A percentile compares a stretch with the other conserved stretches of the same genome.
These are phyloP conservation scores for Arctia plantaginis DNA, from an alignment of 2,888 invertebrate genomes.

Conservation along the genomic window DNA sequence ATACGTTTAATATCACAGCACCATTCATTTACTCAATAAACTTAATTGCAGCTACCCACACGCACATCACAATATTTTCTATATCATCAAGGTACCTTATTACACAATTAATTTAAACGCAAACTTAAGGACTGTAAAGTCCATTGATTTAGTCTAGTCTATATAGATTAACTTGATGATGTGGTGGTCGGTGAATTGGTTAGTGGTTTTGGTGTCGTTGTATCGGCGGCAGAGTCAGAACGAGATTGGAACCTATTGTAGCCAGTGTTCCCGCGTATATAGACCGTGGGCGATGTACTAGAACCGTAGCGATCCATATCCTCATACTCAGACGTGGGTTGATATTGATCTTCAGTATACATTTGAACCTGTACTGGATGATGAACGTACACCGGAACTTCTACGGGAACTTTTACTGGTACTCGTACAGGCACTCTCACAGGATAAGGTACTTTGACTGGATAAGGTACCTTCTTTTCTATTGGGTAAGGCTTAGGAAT, in stretches of 20 bases:
- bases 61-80: conserved; percentile 65
- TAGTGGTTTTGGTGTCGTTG: conserved; percentile 47
- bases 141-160: conserved; percentile 39
- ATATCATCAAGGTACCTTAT: conserved; percentile 48
- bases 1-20: conserved; percentile 73
- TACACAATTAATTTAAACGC: conserved; percentile 15
- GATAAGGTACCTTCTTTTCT: conserved; percentile 67
- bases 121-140: not conserved
- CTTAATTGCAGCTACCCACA: conserved; percentile 52
- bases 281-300: conserved; percentile 60
- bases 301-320: conserved; percentile 27
- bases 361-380: conserved; percentile 64
- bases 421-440: conserved; percentile 68
- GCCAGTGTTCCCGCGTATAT: conserved; percentile 69
- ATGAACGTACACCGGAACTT: conserved; percentile 72
- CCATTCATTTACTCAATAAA: conserved; percentile 74
- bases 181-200: conserved; percentile 48
- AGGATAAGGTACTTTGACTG: conserved; percentile 77
- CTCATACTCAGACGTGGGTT: conserved; percentile 27
- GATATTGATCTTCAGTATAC: conserved; percentile 51
- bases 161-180: conserved; percentile 43
- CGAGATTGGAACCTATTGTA: conserved; percentile 72
- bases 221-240: conserved; percentile 60
- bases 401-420: conserved; percentile 69
- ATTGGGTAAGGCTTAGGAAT: conserved; percentile 75